Percentiles rank a stretch among this genome's conserved stretches.
Evolutionary conservation across 2,797 vertebrate genomes (phyloP).

Genomic region (Mallotus villosus): DNA sequence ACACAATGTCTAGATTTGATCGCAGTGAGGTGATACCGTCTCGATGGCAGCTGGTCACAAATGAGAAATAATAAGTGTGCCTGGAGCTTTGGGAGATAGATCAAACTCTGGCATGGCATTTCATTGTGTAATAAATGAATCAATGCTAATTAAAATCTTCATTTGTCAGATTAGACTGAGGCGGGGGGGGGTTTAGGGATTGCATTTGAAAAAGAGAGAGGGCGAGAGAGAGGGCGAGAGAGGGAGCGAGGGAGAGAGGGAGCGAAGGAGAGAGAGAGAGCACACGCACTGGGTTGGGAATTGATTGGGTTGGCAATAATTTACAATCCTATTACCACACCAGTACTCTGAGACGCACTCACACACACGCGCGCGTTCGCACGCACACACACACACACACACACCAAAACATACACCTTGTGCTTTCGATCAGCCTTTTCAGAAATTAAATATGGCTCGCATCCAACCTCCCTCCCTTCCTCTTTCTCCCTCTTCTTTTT

Average conservation of each 20-base stretch:
- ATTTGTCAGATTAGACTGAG: constrained; percentile 61
- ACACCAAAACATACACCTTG: not conserved
- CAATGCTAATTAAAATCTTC: constrained; percentile 70
- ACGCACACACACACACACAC: no score
- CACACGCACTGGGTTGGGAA: not conserved
- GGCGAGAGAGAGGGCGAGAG: constrained; percentile 2
- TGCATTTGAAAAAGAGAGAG: constrained; percentile 1
- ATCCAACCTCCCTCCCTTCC: not conserved
- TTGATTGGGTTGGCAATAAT: no score
- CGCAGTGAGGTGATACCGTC: not conserved
- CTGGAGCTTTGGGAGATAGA: constrained; percentile 1
- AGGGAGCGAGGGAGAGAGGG: not conserved
- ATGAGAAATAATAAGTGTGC: not conserved
- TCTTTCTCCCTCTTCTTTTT: not conserved
- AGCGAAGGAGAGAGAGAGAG: not conserved
- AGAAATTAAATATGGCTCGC: no score
- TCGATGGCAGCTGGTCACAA: not conserved
- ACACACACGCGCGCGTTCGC: no score
- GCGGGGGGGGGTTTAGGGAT: constrained; percentile 33
- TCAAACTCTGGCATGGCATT: constrained; percentile 73
- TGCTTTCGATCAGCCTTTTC: no score
- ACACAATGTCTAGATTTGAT: not conserved
- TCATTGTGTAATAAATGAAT: constrained; percentile 68
- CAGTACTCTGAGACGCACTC: no score
- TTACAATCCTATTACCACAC: no score